Conservation (phyloP, 2,113 vertebrate species). For the Ardeotis arabs region DNA sequence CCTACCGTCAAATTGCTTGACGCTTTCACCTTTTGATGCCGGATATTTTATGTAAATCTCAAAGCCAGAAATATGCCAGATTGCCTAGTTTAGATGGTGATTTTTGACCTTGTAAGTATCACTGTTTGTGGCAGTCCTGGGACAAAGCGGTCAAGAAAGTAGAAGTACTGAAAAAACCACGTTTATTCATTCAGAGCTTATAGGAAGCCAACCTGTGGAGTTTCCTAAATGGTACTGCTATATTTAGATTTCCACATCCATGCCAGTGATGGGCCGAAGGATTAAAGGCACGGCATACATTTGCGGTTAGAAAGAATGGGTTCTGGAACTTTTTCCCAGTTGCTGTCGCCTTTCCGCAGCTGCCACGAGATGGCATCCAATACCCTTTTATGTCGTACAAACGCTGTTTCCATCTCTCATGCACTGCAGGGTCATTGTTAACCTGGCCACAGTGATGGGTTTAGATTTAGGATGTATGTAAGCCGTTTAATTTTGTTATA, state of each 20-base stretch:
- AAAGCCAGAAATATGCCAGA: not conserved
- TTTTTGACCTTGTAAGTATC: not conserved
- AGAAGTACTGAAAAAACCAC: not conserved
- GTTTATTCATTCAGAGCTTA: not conserved
- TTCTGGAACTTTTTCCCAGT: no score
- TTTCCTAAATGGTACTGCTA: not conserved
- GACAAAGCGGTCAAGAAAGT: not conserved
- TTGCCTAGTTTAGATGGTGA: not conserved
- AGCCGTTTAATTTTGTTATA: not conserved
- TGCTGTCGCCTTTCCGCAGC: not conserved
- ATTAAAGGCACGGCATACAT: fast-evolving
- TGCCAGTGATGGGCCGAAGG: fast-evolving
- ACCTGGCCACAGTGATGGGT: not conserved
- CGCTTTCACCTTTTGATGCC: not conserved
- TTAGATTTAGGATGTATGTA: not conserved
- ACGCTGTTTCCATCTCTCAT: not conserved
- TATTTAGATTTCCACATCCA: not conserved
- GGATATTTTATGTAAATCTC: not conserved
- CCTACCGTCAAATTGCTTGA: not conserved
- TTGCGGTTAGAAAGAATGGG: fast-evolving
- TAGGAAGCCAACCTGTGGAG: not conserved
- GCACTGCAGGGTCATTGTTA: not conserved
- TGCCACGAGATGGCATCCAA: constrained; percentile 77
- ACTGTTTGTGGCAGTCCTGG: not conserved
- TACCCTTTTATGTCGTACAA: constrained; percentile 5